Evolutionary conservation across 37 sponge, comb jelly and placozoan genomes (phyloP).

Genomic region (Haliclona indistincta): DNA sequence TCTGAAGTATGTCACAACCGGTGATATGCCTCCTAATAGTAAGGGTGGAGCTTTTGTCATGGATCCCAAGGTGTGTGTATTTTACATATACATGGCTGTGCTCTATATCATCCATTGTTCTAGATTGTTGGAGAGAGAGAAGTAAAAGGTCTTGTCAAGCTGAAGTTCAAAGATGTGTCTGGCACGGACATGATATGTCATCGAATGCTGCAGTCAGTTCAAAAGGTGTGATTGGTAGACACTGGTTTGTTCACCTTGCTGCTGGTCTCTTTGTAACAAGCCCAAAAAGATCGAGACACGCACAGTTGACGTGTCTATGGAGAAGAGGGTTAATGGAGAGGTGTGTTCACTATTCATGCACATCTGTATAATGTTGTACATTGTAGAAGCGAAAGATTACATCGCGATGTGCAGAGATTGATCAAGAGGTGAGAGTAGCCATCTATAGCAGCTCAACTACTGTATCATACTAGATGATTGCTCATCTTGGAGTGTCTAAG

Average conservation of each 20-base stretch:
- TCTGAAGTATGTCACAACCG: slow-evolving; percentile 89
- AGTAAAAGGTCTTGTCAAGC: slow-evolving; percentile 83
- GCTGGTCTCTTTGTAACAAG: slow-evolving; percentile 2
- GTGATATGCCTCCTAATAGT: slow-evolving; percentile 87
- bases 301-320: slow-evolving; percentile 86
- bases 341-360: not conserved
- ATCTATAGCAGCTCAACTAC: not conserved
- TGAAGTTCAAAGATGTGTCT: slow-evolving; percentile 75
- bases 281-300: slow-evolving; percentile 67
- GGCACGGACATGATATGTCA: slow-evolving; percentile 49
- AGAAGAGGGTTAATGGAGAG: slow-evolving; percentile 38
- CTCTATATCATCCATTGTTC: not conserved
- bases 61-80: slow-evolving; percentile 80
- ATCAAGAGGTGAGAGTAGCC: slow-evolving; percentile 83
- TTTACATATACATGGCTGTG: not conserved
- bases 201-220: slow-evolving; percentile 75
- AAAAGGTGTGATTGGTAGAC: slow-evolving; percentile 62
- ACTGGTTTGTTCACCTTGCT: not conserved
- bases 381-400: slow-evolving; percentile 73
- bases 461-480: slow-evolving; percentile 82
- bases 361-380: not conserved
- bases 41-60: slow-evolving; percentile 90
- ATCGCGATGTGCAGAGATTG: slow-evolving; percentile 84
- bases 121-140: slow-evolving; percentile 76
- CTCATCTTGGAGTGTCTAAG: slow-evolving; percentile 87